phyloP scores from a whole-genome alignment of 2,797 vertebrate genomes.

The Clarias laeviceps region DNA sequence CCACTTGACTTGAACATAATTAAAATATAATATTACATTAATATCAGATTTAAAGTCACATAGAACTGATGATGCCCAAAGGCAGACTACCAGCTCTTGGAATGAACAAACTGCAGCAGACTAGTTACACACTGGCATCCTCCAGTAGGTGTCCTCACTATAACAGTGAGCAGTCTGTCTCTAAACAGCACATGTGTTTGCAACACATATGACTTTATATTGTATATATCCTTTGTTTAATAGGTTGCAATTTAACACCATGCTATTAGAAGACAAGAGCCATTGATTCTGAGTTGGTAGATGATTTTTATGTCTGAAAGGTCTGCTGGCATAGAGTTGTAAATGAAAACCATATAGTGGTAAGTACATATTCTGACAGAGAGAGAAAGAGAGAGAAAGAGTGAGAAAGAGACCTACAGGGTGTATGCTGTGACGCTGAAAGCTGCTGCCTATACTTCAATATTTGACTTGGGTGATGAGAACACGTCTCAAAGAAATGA shows the following conservation, averaged over 20 bases:
- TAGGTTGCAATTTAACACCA: conserved; percentile 64
- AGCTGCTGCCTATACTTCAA: conserved; percentile 21
- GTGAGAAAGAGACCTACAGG: conserved; percentile 46
- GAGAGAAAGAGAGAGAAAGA: conserved; percentile 40
- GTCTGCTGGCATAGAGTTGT: conserved; percentile 65
- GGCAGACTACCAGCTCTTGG: not conserved
- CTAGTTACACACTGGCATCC: conserved; percentile 35
- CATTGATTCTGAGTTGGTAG: conserved; percentile 63
- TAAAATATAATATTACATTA: not conserved
- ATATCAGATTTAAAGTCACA: not conserved
- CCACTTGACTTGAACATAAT: not conserved
- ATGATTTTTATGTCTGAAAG: conserved; percentile 68
- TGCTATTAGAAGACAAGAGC: conserved; percentile 63
- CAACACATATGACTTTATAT: conserved; percentile 53
- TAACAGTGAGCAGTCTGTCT: conserved; percentile 59
- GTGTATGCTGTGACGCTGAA: conserved; percentile 18
- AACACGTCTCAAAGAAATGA: conserved; percentile 50
- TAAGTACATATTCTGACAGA: conserved; percentile 54
- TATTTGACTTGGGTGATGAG: conserved; percentile 33
- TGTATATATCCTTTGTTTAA: conserved; percentile 63
- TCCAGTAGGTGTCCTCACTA: conserved; percentile 72
- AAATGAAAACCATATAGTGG: conserved; percentile 67
- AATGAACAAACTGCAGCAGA: conserved; percentile 6
- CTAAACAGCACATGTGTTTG: conserved; percentile 53
- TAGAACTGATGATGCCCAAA: not conserved